Percentiles rank a stretch among this genome's conserved stretches.
Conservation (phyloP, 2,888 invertebrate species). For the Cyrtodaria siliqua region DNA sequence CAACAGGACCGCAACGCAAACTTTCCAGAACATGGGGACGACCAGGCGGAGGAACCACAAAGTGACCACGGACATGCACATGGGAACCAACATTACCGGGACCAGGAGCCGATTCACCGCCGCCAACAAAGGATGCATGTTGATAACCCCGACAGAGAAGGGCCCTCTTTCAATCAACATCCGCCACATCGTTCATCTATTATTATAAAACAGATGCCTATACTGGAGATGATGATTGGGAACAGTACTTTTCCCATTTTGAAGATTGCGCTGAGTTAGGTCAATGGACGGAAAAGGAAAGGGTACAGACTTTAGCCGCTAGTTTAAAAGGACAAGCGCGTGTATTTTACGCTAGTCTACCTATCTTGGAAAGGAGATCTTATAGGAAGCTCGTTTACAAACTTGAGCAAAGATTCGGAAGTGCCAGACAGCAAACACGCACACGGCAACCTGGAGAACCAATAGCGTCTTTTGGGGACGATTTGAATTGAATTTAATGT, state of each 20-base stretch:
- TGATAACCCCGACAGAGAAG: too few relatives aligned
- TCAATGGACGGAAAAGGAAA: constrained; percentile 38
- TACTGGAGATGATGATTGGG: constrained; percentile 33
- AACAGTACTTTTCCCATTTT: constrained; percentile 40
- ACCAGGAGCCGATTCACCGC: too few relatives aligned
- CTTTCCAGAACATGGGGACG: too few relatives aligned
- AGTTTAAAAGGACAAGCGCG: constrained; percentile 27
- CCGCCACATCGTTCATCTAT: too few relatives aligned
- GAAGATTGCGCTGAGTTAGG: constrained; percentile 40
- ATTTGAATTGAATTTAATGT: too few relatives aligned
- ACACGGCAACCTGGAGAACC: constrained; percentile 8
- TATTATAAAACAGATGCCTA: too few relatives aligned
- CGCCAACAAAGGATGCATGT: too few relatives aligned
- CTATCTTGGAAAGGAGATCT: constrained; percentile 10
- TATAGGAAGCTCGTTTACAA: constrained; percentile 5
- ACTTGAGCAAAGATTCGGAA: constrained; percentile 40
- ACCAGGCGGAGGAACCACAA: too few relatives aligned
- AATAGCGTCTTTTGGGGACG: constrained; percentile 27
- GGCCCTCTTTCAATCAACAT: too few relatives aligned
- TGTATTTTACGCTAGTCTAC: constrained; percentile 22
- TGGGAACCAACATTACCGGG: too few relatives aligned
- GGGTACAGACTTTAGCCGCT: constrained; percentile 18
- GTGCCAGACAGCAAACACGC: constrained; percentile 14
- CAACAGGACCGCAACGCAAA: too few relatives aligned
- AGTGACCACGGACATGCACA: too few relatives aligned